Conservation (phyloP, 2,113 vertebrate genomes). For the Corydoras maculifer region DNA sequence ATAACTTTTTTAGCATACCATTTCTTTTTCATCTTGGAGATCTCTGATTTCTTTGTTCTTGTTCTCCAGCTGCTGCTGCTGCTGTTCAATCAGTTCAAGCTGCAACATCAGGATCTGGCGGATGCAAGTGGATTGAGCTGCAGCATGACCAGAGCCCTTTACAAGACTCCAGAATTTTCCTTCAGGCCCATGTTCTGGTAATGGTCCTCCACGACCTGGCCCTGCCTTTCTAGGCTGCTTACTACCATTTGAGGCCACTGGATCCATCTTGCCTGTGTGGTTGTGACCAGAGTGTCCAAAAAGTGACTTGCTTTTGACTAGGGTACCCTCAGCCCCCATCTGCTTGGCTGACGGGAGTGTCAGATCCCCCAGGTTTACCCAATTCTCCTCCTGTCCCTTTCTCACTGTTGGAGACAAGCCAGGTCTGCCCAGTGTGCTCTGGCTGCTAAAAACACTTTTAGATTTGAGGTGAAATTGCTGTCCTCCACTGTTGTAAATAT, state of each 20-base stretch:
- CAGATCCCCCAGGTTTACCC: constrained; percentile 38
- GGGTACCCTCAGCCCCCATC: constrained; percentile 51
- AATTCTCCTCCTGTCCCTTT: constrained; percentile 47
- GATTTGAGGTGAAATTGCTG: constrained; percentile 37
- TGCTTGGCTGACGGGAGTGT: constrained; percentile 33
- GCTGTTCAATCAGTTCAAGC: constrained; percentile 78
- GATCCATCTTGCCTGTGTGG: constrained; percentile 44
- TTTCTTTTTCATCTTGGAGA: constrained; percentile 73
- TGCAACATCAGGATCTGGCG: constrained; percentile 78
- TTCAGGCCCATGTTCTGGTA: constrained; percentile 57
- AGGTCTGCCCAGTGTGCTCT: constrained; percentile 16
- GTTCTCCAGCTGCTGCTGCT: constrained; percentile 76
- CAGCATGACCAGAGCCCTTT: constrained; percentile 62
- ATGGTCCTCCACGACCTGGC: constrained; percentile 31
- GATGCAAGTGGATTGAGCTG: constrained; percentile 71
- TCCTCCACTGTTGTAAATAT: constrained; percentile 40
- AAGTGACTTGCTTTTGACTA: constrained; percentile 44
- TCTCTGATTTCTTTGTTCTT: constrained; percentile 78
- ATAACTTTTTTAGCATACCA: constrained; percentile 54
- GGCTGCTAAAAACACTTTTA: constrained; percentile 28
- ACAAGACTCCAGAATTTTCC: constrained; percentile 61
- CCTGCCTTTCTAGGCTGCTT: constrained; percentile 36
- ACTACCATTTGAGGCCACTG: constrained; percentile 40
- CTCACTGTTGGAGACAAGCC: constrained; percentile 25
- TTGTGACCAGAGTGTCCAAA: constrained; percentile 45